Evolutionary conservation across 2,888 invertebrate species (phyloP).

Genomic region (Conus canariensis): DNA sequence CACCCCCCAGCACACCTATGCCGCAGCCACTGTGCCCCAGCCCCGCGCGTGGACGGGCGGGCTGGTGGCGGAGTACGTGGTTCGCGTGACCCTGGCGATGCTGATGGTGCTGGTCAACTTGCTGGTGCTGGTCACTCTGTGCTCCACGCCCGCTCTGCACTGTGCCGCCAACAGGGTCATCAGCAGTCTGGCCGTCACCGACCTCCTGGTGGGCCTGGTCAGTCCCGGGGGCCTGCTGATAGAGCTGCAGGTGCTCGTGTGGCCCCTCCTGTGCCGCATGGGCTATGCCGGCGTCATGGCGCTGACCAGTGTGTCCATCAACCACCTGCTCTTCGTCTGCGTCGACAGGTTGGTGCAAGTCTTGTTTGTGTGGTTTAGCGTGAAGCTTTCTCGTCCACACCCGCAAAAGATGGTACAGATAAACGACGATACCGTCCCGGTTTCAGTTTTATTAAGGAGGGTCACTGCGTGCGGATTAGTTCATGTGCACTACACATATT

Average conservation of each 20-base stretch:
- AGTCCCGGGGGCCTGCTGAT: constrained; percentile 26
- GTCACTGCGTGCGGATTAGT: too few relatives aligned
- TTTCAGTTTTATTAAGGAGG: too few relatives aligned
- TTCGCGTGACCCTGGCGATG: constrained; percentile 13
- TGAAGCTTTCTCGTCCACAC: neutral
- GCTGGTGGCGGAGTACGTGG: constrained; percentile 25
- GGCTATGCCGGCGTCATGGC: constrained; percentile 35
- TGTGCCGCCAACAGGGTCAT: constrained; percentile 34
- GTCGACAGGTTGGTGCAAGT: constrained; percentile 31
- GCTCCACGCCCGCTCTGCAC: constrained; percentile 33
- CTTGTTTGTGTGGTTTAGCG: neutral
- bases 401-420: too few relatives aligned
- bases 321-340: constrained; percentile 41
- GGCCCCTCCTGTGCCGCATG: neutral
- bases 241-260: constrained; percentile 30
- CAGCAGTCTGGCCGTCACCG: constrained; percentile 40
- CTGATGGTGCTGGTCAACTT: constrained; percentile 33
- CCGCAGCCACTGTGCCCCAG: neutral
- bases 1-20: neutral
- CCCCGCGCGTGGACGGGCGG: neutral
- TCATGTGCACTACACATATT: too few relatives aligned
- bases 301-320: constrained; percentile 40
- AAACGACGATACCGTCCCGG: too few relatives aligned
- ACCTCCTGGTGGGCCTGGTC: constrained; percentile 34
- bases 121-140: constrained; percentile 34